Base-by-base conservation (phyloP, 2,888 invertebrate species). In the Carterocephalus palaemon region DNA sequence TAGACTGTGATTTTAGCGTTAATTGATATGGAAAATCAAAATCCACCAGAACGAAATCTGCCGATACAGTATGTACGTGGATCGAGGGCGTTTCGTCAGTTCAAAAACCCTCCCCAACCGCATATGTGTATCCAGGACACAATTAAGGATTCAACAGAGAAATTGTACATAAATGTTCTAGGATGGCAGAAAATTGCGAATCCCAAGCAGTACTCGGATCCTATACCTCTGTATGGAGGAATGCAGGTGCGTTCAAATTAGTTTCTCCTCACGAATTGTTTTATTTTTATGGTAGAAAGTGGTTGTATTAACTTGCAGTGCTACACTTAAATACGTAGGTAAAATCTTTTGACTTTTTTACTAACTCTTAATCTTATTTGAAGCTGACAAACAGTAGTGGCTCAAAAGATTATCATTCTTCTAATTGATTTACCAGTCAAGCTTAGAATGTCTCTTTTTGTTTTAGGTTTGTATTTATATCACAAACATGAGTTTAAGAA, bases 101-200 rank as follows among this genome's bases (percentile, higher is more conserved):
- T 92, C 56, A 92, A 91, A 70, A 92, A 92, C 72, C 92, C 92
- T 34, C 92, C 92, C 1, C 92, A 92, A 55, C 92, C 92, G 6
- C 92, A 92, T 73, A 92, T 92, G 92, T 92, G 93, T 70, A 89
- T 92, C 60, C 89, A 89, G 57, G 90, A 90, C 52, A 88, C 88
- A 4, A 88, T 92, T 67, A 89, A 88, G 54, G 89, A 89, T 55
- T 86, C 89, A 10, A 75, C 86, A 1, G 88, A 89, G 48, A 89
- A 90, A 60, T 67, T 90, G 23, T 90, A 83, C 56, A 90, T 92
- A 51, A 92, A 92, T 70, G 92, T 92, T 24, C 68, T 92, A 34
- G 92, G 92, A 60, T 92, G 93, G 92, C 91, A 91, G 56, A 90
- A 92, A 67, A 91, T 92, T 55, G 90, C 90, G 0, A 90, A 91